phyloP scores from a whole-genome alignment of 2,888 invertebrate species.

The Lapara coniferarum region DNA sequence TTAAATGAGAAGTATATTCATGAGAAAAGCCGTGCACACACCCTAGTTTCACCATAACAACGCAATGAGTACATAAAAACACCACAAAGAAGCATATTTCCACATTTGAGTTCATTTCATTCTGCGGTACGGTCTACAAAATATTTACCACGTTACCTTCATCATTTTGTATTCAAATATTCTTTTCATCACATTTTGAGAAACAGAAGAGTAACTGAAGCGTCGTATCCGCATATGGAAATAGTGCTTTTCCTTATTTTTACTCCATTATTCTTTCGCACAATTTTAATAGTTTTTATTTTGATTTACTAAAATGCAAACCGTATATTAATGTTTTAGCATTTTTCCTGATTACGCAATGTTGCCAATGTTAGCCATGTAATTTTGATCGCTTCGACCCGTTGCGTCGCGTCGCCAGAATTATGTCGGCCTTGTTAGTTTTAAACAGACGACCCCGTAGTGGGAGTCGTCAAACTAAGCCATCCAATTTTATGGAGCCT shows the following conservation, averaged over 20 bases:
- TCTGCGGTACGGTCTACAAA: slow-evolving; percentile 15
- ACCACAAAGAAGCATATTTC: slow-evolving; percentile 2
- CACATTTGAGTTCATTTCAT: slow-evolving; percentile 19
- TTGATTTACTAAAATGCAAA: too few relatives aligned
- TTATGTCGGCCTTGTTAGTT: too few relatives aligned
- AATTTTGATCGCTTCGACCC: too few relatives aligned
- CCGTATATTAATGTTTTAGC: too few relatives aligned
- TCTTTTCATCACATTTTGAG: slow-evolving; percentile 4
- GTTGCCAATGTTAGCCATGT: too few relatives aligned
- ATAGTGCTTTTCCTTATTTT: not conserved
- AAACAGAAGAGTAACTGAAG: not conserved
- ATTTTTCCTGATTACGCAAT: too few relatives aligned
- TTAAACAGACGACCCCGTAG: too few relatives aligned
- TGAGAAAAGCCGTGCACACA: not conserved
- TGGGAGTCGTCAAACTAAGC: too few relatives aligned
- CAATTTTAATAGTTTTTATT: too few relatives aligned
- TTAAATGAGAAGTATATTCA: too few relatives aligned
- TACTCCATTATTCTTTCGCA: not conserved
- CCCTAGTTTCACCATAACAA: not conserved
- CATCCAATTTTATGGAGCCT: too few relatives aligned
- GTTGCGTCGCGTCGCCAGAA: too few relatives aligned
- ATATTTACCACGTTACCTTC: slow-evolving; percentile 12
- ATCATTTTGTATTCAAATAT: slow-evolving; percentile 17
- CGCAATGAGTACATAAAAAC: slow-evolving; percentile 7
- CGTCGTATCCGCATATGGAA: not conserved